phyloP scores from a whole-genome alignment of 2,888 invertebrate species.

The Thysanoteuthis rhombus region DNA sequence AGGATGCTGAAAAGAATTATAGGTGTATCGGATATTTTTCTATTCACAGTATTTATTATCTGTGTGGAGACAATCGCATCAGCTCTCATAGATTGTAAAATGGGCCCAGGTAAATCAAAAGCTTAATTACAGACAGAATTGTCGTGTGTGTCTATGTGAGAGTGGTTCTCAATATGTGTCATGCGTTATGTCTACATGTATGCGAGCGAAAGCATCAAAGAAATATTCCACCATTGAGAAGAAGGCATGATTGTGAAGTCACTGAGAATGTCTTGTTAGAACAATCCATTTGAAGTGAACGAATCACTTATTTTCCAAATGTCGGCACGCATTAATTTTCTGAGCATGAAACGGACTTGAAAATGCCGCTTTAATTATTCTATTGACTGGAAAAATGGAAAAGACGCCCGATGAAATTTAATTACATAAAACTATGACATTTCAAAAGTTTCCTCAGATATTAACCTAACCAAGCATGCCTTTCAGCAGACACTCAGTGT shows the following conservation, averaged over 20 bases:
- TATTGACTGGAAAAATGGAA: background rate
- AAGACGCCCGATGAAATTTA: background rate
- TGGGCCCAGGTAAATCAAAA: too few species aligned
- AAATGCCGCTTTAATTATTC: constrained; percentile 12
- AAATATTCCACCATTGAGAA: background rate
- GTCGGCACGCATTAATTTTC: background rate
- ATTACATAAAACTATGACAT: background rate
- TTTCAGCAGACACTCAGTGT: background rate
- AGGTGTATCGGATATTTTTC: too few species aligned
- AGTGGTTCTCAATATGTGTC: too few species aligned
- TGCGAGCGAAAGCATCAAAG: background rate
- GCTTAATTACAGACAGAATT: too few species aligned
- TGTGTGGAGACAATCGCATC: too few species aligned
- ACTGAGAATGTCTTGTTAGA: background rate
- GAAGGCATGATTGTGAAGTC: background rate
- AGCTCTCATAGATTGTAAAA: too few species aligned
- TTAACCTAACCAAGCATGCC: background rate
- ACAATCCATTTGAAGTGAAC: background rate
- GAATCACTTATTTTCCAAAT: background rate
- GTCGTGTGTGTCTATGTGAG: too few species aligned
- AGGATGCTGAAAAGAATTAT: too few species aligned
- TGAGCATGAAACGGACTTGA: background rate
- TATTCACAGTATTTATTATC: too few species aligned
- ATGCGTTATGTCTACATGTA: too few species aligned
- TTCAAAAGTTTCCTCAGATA: background rate